phyloP scores from a whole-genome alignment of 2,888 invertebrate species.

The Xanthia togata region DNA sequence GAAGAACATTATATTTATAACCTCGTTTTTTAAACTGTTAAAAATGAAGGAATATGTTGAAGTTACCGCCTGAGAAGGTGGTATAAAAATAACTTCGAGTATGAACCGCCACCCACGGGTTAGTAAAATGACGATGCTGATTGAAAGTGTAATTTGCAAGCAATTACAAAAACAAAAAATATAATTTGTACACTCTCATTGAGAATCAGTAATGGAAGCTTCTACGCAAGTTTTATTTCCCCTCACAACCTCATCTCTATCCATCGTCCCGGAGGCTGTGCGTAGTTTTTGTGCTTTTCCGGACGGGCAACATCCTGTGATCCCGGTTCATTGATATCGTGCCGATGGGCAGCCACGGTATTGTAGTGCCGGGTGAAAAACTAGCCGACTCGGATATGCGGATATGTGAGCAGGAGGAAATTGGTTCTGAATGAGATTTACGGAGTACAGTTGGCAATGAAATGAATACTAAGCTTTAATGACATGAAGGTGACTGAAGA shows the following conservation, averaged over 20 bases:
- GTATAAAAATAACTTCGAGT: not conserved
- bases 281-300: slow-evolving; percentile 60
- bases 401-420: slow-evolving; percentile 54
- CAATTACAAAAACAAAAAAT: not conserved
- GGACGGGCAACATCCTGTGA: slow-evolving; percentile 59
- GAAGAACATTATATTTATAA: no score
- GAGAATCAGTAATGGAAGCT: slow-evolving; percentile 9
- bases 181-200: slow-evolving; percentile 12
- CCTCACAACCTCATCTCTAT: slow-evolving; percentile 30
- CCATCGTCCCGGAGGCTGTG: slow-evolving; percentile 59
- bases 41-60: not conserved
- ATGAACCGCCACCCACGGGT: not conserved
- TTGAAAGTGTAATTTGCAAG: not conserved
- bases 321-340: slow-evolving; percentile 52
- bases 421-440: slow-evolving; percentile 41
- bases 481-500: not conserved
- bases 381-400: slow-evolving; percentile 48
- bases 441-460: not conserved
- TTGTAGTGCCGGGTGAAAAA: slow-evolving; percentile 52
- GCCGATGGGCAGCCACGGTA: slow-evolving; percentile 25
- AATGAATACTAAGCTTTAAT: not conserved
- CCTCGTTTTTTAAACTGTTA: no score
- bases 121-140: not conserved
- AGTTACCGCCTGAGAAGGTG: not conserved
- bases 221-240: slow-evolving; percentile 40